phyloP scores from a whole-genome alignment of 2,888 invertebrate genomes.

The Halocaridina rubra region DNA sequence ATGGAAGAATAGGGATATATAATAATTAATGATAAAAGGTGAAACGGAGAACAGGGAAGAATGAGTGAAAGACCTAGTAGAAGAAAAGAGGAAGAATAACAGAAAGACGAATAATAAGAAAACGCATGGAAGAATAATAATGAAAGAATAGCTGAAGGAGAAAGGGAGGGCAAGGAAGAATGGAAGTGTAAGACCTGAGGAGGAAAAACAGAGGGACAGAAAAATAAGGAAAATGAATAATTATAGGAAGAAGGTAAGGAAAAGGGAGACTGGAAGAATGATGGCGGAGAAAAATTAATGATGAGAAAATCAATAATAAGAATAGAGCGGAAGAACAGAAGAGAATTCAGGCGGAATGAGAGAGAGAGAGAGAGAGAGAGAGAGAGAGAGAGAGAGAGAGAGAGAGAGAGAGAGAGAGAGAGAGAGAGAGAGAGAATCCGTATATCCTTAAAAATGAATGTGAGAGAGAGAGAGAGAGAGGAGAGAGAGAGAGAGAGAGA shows the following conservation, averaged over 20 bases:
- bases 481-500: background rate
- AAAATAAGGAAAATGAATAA: background rate
- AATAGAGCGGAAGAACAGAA: background rate
- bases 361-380: background rate
- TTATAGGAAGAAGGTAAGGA: background rate
- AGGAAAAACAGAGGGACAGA: background rate
- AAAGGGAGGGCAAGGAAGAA: background rate
- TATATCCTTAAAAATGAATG: background rate
- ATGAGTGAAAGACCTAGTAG: too few relatives aligned
- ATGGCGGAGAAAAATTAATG: background rate
- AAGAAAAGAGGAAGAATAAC: too few relatives aligned
- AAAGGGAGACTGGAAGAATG: background rate
- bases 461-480: conserved; percentile 1
- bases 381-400: background rate
- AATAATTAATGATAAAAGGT: too few relatives aligned
- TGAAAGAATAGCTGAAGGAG: background rate
- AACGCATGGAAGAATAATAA: too few relatives aligned
- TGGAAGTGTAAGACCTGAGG: background rate
- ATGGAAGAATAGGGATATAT: too few relatives aligned
- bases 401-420: background rate
- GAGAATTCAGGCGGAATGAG: background rate
- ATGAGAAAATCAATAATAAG: too few relatives aligned
- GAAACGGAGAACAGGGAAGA: too few relatives aligned
- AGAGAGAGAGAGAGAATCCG: too few relatives aligned
- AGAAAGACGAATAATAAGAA: too few relatives aligned